Base-by-base conservation (phyloP, 2,888 invertebrate genomes). In the Chirona hameri region DNA sequence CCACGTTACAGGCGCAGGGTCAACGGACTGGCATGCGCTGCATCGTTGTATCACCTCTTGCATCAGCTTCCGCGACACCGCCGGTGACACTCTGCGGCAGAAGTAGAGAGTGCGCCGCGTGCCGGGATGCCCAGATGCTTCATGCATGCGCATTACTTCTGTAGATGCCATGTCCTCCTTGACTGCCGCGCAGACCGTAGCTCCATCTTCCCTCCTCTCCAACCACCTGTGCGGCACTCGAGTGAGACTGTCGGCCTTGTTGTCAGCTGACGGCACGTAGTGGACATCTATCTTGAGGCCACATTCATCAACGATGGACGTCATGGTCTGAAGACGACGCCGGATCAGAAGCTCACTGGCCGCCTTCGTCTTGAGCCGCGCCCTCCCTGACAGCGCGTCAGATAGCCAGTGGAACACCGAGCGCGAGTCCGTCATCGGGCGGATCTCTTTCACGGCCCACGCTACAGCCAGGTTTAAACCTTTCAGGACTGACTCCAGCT, bases 401-500 rank as follows among this genome's bases (percentile, higher is more conserved):
- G 60, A n/a, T n/a, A 60, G 24, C 24, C 60, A n/a, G 60, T 60
- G 60, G 60, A 60, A 60, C n/a, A 60, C n/a, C 24, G 60, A 2
- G 7, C n/a, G 57, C 57, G 60, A 60, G n/a, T 60, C 60, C 4
- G 60, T 60, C 60, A 60, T n/a, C 60, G n/a, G n/a, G 10, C 60
- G 60, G n/a, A n/a, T n/a, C 24, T n/a, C 24, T 10, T 60, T n/a
- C 60, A 60, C 10, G 10, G 7, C 24, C 60, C 60, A n/a, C 60
- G n/a, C 60, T 7, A 60, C 60, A 3, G 60, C 60, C 21, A 60
- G 60, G 60, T 60, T 60, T 10, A 60, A 3, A n/a, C 5, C 60
- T n/a, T 60, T 60, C 60, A 60, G 60, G n/a, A n/a, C 60, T n/a
- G 60, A 24, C n/a, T 60, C 60, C n/a, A 60, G 60, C n/a, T 60